Evolutionary conservation across 92 coral and sea anemone genomes (phyloP), one percentile per base, ranked within the genome.

Genomic region (Nematostella vectensis): DNA sequence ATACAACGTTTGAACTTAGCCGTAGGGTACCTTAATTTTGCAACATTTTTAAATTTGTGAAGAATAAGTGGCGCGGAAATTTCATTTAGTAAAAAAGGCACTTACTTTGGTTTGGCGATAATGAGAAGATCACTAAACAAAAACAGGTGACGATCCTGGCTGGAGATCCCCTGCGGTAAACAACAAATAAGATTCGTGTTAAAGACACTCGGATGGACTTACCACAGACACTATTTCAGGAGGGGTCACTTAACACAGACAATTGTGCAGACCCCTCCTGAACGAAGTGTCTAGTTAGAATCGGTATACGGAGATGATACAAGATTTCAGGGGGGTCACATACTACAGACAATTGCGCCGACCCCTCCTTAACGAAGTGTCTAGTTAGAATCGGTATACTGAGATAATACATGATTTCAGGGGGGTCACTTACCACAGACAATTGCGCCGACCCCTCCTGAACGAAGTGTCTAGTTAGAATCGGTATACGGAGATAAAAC

Each of bases 101-200:
- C 96, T 70, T 57, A 91, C 98, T 88, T 91, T 39, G 93, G 56
- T 60, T 91, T 91, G 16, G 98, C 98, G 1, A 91, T 68, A 1
- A 85, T 67, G 15, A 91, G 82, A 57, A 91, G 69, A 39, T 91
- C 88, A 47, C 89, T 88, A 25, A 91, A 75, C 8, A 91, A 60
- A 45, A 86, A 87, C 20, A 91, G 64, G 63, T 91, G 78, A 0
- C 98, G 74, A 13, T 91, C 98, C 25, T 81, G 89, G 24, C 95
- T 74, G 15, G 87, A 63, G 24, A 82, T 82, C 18, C 79, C 93
- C 98, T 91, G 61, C 15, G 54, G 59, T n/a, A n/a, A n/a, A n/a
- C n/a, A n/a, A n/a, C n/a, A n/a, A n/a, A n/a, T 28, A 27, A n/a
- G n/a, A n/a, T n/a, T 2, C 0, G 12, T n/a, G 20, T 2, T 29